Base-by-base conservation (phyloP, 2,113 vertebrate genomes). In the Balaeniceps rex region DNA sequence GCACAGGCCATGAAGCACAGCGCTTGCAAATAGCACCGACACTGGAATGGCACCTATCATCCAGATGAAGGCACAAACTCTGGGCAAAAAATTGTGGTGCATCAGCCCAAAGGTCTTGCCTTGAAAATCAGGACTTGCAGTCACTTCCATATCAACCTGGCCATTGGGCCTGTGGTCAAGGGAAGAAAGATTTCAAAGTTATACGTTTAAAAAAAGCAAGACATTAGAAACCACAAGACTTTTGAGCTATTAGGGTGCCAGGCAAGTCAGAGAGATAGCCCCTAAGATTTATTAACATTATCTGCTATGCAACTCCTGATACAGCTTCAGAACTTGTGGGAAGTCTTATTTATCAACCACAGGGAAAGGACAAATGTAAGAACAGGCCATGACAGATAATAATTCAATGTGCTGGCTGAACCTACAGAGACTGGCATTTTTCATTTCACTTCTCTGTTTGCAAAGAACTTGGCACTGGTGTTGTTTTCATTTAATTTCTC, bases 401-500 rank as follows among this genome's bases (percentile, higher is more conserved):
- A 96, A 97, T 87, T 97, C 97, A 96, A 61, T 10, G 38, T 83
- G 90, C 85, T 89, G 88, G 95, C 74, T 74, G 86, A 96, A 95
- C 87, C 93, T 87, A 61, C 86, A 55, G 95, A 87, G 60, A 91
- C 63, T 93, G 93, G 90, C 88, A 96, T 96, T 97, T 97, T 94
- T 97, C 95, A 96, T 97, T 96, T 97, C 90, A 81, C 79, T 95
- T 82, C 93, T 78, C 83, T 96, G 90, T 97, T 97, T 97, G 95
- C 97, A 92, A 88, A 97, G 96, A 92, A 92, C 87, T 96, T 95
- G 94, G 97, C 96, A 90, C 86, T 66, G 51, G 87, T 82, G 91
- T 84, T 97, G 97, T 96, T 96, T 95, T 96, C 96, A 94, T 97
- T 96, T 97, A 95, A 97, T 97, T 97, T 94, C 95, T 97, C 95